phyloP scores from a whole-genome alignment of 2,888 invertebrate genomes.

The Drosophila kuntzei region DNA sequence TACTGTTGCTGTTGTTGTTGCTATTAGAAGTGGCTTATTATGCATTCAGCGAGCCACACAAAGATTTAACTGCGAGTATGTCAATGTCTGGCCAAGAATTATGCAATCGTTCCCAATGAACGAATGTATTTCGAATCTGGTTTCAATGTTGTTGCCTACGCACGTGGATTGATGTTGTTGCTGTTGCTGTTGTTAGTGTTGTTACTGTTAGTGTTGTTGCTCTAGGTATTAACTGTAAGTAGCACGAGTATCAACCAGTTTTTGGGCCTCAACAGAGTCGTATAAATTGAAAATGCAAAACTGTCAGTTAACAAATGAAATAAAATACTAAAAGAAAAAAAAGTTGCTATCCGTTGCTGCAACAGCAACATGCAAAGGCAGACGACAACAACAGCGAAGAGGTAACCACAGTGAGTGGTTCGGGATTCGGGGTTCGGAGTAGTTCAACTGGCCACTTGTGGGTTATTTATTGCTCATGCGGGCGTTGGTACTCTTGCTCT shows the following conservation, averaged over 20 bases:
- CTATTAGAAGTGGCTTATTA: constrained; percentile 52
- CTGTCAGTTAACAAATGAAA: constrained; percentile 53
- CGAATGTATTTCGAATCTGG: constrained; percentile 43
- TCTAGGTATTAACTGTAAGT: constrained; percentile 34
- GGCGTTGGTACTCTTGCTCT: constrained; percentile 16
- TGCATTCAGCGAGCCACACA: constrained; percentile 55
- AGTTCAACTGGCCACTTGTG: constrained; percentile 66
- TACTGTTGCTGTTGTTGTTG: constrained; percentile 13
- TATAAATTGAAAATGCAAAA: constrained; percentile 63
- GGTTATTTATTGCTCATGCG: constrained; percentile 48
- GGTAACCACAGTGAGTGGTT: constrained; percentile 16
- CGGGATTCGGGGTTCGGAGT: constrained; percentile 6
- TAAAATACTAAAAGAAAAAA: constrained; percentile 30
- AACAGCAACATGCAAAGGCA: constrained; percentile 4
- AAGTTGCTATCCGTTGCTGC: constrained; percentile 19
- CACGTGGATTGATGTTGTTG: constrained; percentile 47
- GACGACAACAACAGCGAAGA: constrained; percentile 16
- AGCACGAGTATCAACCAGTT: constrained; percentile 52
- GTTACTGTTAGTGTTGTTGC: constrained; percentile 16
- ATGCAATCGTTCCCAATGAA: constrained; percentile 47
- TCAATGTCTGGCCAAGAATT: constrained; percentile 66
- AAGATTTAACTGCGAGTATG: constrained; percentile 52
- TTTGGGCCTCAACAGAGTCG: constrained; percentile 46
- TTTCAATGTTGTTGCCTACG: constrained; percentile 47
- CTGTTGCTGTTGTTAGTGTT: constrained; percentile 10